Evolutionary conservation across 2,888 invertebrate genomes (phyloP).

Genomic region (Andrena fulva): DNA sequence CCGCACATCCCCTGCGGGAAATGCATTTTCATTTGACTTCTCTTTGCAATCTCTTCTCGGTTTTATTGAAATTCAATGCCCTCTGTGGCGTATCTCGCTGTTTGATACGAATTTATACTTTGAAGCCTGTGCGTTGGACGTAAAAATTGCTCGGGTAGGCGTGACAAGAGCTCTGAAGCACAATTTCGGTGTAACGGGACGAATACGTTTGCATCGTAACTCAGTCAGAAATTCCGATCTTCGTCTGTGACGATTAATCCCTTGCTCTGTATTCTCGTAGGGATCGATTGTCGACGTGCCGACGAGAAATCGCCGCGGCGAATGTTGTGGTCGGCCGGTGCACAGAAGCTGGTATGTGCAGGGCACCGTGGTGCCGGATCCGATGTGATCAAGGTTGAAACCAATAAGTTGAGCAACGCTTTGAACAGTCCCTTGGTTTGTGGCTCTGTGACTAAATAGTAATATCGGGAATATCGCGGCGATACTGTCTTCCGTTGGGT

Average conservation of each 20-base stretch:
- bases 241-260: slow-evolving; percentile 14
- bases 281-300: slow-evolving; percentile 48
- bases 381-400: slow-evolving; percentile 61
- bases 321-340: slow-evolving; percentile 52
- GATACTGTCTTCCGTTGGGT: slow-evolving; percentile 7
- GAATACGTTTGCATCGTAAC: slow-evolving; percentile 1
- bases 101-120: not conserved
- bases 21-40: too few species aligned
- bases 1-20: too few species aligned
- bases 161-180: not conserved
- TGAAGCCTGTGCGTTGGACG: not conserved
- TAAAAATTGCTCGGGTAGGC: slow-evolving; percentile 7
- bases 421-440: slow-evolving; percentile 69
- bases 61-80: not conserved
- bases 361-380: slow-evolving; percentile 45
- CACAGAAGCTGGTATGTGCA: slow-evolving; percentile 59
- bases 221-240: slow-evolving; percentile 15
- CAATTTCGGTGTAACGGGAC: not conserved
- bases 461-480: slow-evolving; percentile 71
- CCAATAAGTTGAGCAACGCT: slow-evolving; percentile 73
- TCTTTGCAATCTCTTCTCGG: too few species aligned
- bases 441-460: slow-evolving; percentile 74
- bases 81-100: not conserved
- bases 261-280: slow-evolving; percentile 39
- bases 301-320: slow-evolving; percentile 53